These are phyloP conservation scores for Agrochola circellaris DNA, from an alignment of 2,888 invertebrate genomes.

Conservation along the genomic window DNA sequence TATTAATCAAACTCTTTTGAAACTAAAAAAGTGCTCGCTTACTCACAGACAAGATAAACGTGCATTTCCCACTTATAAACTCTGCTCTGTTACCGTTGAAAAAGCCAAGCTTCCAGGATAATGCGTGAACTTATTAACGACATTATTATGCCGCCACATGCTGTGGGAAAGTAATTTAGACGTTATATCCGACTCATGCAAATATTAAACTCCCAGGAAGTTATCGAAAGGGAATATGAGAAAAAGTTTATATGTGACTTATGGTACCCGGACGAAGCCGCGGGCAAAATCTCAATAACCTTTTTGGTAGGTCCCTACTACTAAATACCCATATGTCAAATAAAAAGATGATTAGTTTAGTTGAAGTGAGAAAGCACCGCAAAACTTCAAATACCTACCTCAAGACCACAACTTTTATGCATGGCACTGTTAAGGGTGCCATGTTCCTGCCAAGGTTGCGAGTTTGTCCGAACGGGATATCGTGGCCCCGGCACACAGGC, in stretches of 20 bases:
- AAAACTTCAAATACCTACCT: not conserved
- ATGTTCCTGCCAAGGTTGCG: too few species aligned
- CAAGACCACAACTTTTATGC: too few species aligned
- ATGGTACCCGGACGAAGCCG: not conserved
- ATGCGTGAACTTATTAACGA: slow-evolving; percentile 40
- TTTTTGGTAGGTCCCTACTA: too few species aligned
- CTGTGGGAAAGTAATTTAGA: slow-evolving; percentile 37
- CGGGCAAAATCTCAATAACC: not conserved
- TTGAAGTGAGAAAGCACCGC: not conserved
- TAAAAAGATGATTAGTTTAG: not conserved
- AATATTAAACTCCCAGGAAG: slow-evolving; percentile 26
- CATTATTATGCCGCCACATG: slow-evolving; percentile 47
- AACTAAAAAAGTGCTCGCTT: not conserved
- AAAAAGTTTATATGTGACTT: slow-evolving; percentile 14
- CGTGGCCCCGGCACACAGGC: too few species aligned
- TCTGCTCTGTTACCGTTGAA: not conserved
- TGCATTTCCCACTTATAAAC: not conserved
- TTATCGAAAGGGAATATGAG: slow-evolving; percentile 23
- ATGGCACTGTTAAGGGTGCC: too few species aligned
- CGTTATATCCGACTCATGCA: slow-evolving; percentile 34
- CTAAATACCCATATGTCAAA: not conserved
- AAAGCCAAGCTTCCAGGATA: slow-evolving; percentile 24
- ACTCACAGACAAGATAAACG: slow-evolving; percentile 4
- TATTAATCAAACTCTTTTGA: not conserved
- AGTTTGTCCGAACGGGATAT: too few species aligned